These are phyloP conservation scores for Drosophila arawakana DNA, from an alignment of 1,140 invertebrate species.

Conservation along the genomic window DNA sequence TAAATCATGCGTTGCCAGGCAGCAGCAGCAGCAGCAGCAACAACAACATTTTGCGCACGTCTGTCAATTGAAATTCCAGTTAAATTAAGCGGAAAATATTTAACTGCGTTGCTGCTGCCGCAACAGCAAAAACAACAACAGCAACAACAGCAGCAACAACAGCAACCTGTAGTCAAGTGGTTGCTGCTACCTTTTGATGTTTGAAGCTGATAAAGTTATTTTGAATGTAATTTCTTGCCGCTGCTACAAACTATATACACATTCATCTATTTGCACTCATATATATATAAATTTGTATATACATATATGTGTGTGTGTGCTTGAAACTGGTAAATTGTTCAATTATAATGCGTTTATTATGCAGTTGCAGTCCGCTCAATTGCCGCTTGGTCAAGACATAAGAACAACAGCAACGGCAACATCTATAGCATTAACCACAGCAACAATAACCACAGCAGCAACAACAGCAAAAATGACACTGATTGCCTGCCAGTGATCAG, in stretches of 20 bases:
- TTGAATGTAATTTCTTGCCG: conserved; percentile 49
- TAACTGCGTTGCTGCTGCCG: conserved; percentile 63
- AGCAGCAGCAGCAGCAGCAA: conserved; percentile 22
- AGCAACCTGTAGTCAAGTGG: conserved; percentile 36
- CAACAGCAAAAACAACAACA: conserved; percentile 26
- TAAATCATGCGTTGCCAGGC: conserved; percentile 76
- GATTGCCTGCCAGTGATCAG: conserved; percentile 30
- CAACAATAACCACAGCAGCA: conserved; percentile 15
- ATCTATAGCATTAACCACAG: conserved; percentile 2
- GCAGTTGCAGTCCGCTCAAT: conserved; percentile 40
- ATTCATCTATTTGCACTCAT: background rate
- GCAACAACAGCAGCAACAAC: conserved; percentile 13
- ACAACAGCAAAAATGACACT: conserved; percentile 38
- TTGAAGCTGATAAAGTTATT: conserved; percentile 74
- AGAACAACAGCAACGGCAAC: conserved; percentile 23
- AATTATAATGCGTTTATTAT: conserved; percentile 79
- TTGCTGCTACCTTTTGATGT: conserved; percentile 52
- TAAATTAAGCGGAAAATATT: conserved; percentile 84
- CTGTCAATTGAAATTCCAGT: conserved; percentile 83
- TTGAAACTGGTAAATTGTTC: conserved; percentile 82
- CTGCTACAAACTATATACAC: conserved; percentile 4
- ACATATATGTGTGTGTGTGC: conserved; percentile 14
- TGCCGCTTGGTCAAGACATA: conserved; percentile 5
- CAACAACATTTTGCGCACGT: conserved; percentile 59
- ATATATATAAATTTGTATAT: background rate